Evolutionary conservation across 1,140 invertebrate species (phyloP).

Genomic region (Polypedilum vanderplanki): DNA sequence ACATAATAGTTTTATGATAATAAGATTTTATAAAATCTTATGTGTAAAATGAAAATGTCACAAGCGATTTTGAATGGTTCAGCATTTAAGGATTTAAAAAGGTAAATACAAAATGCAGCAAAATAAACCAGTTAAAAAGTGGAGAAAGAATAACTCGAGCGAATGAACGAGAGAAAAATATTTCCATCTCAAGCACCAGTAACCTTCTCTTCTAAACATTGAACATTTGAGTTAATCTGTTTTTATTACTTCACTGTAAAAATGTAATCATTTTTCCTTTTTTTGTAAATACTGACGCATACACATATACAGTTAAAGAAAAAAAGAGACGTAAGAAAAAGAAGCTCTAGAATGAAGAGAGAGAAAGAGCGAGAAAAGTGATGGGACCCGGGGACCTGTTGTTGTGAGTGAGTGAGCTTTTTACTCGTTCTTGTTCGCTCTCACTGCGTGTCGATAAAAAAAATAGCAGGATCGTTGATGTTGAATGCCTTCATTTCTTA

Average conservation of each 20-base stretch:
- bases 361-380: neutral
- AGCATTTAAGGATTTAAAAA: neutral
- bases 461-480: no score
- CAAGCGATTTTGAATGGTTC: neutral
- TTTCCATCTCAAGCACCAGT: neutral
- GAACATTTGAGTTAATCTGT: constrained; percentile 18
- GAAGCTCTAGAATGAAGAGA: neutral
- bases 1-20: no score
- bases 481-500: no score
- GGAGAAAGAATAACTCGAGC: no score
- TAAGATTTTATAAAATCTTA: no score
- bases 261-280: neutral
- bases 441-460: no score
- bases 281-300: constrained; percentile 15
- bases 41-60: no score
- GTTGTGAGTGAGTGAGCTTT: neutral
- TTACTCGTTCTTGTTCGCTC: neutral
- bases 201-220: neutral
- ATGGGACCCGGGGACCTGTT: constrained; percentile 15
- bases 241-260: neutral
- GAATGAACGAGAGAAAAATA: neutral
- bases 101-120: neutral
- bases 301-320: neutral
- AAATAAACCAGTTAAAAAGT: no score
- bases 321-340: no score